These are phyloP conservation scores for Torymus texanus DNA, from an alignment of 2,888 invertebrate species.

Conservation along the genomic window DNA sequence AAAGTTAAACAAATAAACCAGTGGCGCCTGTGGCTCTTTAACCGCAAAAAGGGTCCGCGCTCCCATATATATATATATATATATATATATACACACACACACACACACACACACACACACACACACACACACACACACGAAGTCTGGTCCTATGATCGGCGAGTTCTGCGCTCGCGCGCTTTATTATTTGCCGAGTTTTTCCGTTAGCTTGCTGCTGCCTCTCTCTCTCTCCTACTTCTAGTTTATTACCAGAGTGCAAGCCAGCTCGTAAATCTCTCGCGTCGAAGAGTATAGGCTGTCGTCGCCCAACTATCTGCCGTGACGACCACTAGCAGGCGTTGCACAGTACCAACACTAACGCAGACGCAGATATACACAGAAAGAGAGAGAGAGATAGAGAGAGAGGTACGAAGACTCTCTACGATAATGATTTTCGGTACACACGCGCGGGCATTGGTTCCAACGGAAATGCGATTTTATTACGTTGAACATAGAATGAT, in stretches of 20 bases:
- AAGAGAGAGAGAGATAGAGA: too few species aligned
- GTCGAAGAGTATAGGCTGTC: constrained; percentile 51
- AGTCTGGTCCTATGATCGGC: neutral
- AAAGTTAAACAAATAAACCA: too few species aligned
- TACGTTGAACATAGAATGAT: too few species aligned
- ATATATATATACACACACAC: too few species aligned
- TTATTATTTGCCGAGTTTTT: constrained; percentile 27
- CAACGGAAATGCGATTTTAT: too few species aligned
- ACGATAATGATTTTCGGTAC: constrained; percentile 40
- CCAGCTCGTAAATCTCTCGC: constrained; percentile 48
- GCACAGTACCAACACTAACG: too few species aligned
- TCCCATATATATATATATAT: too few species aligned
- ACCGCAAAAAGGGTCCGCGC: neutral
- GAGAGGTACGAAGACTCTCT: neutral
- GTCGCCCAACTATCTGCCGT: constrained; percentile 26
- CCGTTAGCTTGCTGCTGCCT: too few species aligned
- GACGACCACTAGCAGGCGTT: constrained; percentile 12
- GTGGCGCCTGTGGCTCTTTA: too few species aligned
- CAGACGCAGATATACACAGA: too few species aligned
- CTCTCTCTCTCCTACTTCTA: neutral
- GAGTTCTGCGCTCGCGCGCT: neutral
- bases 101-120: too few species aligned
- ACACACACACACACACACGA: too few species aligned
- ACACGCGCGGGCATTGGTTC: neutral
- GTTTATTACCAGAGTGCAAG: constrained; percentile 15